Evolutionary conservation across 2,888 invertebrate genomes (phyloP), one percentile per base, ranked within the genome.

Genomic region (Pristionchus entomophagus): DNA sequence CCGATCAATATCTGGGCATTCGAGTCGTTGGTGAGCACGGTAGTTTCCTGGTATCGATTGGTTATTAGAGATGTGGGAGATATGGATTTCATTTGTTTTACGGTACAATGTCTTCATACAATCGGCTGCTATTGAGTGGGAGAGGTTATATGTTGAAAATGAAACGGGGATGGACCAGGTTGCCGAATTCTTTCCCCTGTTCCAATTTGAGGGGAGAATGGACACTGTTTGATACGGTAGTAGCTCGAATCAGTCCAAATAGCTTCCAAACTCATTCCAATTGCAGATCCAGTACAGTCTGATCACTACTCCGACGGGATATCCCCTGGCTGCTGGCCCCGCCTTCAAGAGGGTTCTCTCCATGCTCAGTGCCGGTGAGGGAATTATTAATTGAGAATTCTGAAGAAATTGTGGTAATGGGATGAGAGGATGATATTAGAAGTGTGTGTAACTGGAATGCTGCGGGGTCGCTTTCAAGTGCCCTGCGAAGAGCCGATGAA

Each of bases 1-100:
- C 96, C 97, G 2, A 95, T 99, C 22, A 97, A 97, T 0, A 97
- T 98, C 0, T 99, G 98, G 98, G 97, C 98, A 96, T 94, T 98
- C 56, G 98, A 98, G 95, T 95, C 98, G 59, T 95, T 99, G 92
- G 95, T 97, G 49, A 69, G 84, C 45, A 49, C 59, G 49, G 51
- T 80, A 80, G 65, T 19, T 6, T 56, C 4, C 2, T 2, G n/a
- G 14, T 56, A 56, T 1, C 0, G 53, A n/a, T n/a, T n/a, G n/a
- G n/a, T n/a, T n/a, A n/a, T n/a, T n/a, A n/a, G n/a, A n/a, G n/a
- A n/a, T n/a, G n/a, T n/a, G n/a, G n/a, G n/a, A n/a, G n/a, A n/a
- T n/a, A n/a, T n/a, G n/a, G n/a, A n/a, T n/a, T n/a, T n/a, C n/a
- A n/a, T n/a, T n/a, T n/a, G n/a, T n/a, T n/a, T n/a, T n/a, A n/a